These are phyloP conservation scores for Nannoperca obscura DNA, from an alignment of 2,797 vertebrate genomes.

Conservation along the genomic window DNA sequence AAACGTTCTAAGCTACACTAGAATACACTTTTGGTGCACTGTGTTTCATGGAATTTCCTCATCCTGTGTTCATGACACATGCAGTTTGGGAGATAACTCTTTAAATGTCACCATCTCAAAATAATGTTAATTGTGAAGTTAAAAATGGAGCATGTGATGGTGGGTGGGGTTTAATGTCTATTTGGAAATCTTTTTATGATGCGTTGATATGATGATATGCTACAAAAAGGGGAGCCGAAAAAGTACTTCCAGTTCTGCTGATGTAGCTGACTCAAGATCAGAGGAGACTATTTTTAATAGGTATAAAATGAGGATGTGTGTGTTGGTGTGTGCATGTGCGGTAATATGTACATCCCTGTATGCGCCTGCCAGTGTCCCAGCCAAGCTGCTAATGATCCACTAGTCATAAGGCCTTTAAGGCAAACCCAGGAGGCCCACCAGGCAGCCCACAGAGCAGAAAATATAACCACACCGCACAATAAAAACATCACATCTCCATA, in stretches of 20 bases:
- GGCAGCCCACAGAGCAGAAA: conserved; percentile 48
- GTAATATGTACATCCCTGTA: conserved; percentile 16
- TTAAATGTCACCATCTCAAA: neutral
- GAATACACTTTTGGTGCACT: neutral
- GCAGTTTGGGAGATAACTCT: neutral
- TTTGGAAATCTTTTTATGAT: neutral
- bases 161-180: conserved; percentile 1
- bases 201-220: conserved; percentile 30
- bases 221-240: conserved; percentile 19
- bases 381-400: conserved; percentile 63
- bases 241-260: conserved; percentile 37
- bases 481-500: conserved; percentile 57
- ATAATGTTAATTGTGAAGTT: neutral
- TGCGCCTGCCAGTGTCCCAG: conserved; percentile 39
- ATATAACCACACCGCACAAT: conserved; percentile 43
- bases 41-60: neutral
- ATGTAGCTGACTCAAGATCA: conserved; percentile 49
- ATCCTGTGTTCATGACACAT: neutral
- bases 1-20: too few species aligned
- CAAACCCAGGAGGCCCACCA: conserved; percentile 58
- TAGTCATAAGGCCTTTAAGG: conserved; percentile 54
- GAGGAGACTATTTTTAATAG: conserved; percentile 50
- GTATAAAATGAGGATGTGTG: conserved; percentile 45
- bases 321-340: conserved; percentile 24
- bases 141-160: neutral